A percentile compares a stretch with the other conserved stretches of the same genome.
Evolutionary conservation across 2,797 vertebrate species (phyloP).

Genomic region (Intellagama lesueurii): DNA sequence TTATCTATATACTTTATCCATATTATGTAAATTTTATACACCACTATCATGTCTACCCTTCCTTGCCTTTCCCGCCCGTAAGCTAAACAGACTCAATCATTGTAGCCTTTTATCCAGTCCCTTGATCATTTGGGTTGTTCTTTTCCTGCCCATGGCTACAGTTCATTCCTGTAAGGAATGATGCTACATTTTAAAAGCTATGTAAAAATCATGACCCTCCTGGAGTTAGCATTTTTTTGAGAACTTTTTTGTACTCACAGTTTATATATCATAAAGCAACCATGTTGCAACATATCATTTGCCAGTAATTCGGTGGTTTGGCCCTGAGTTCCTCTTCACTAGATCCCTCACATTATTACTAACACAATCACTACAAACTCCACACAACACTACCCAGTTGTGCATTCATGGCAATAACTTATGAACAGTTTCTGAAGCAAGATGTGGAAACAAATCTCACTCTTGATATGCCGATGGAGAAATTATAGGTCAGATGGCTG

Average conservation of each 20-base stretch:
- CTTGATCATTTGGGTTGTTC: not conserved
- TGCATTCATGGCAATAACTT: constrained; percentile 20
- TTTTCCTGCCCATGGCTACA: not conserved
- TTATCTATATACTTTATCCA: not conserved
- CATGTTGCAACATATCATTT: not conserved
- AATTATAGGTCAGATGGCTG: constrained; percentile 45
- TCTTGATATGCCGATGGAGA: not conserved
- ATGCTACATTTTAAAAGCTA: not conserved
- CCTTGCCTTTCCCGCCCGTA: not conserved
- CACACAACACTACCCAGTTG: not conserved
- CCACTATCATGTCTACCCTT: not conserved
- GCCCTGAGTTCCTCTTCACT: not conserved
- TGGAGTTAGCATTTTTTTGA: not conserved
- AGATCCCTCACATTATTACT: not conserved
- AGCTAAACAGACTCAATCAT: not conserved
- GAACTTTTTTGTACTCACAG: not conserved
- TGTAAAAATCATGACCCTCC: not conserved
- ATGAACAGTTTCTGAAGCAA: constrained; percentile 23
- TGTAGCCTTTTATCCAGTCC: not conserved
- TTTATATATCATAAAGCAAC: not conserved
- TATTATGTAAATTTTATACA: not conserved
- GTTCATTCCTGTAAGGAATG: not conserved
- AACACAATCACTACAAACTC: constrained; percentile 5
- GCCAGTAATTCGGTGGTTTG: not conserved
- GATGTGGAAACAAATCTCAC: not conserved